Base-by-base conservation (phyloP, 2,888 invertebrate species). In the Hartigia nigra region DNA sequence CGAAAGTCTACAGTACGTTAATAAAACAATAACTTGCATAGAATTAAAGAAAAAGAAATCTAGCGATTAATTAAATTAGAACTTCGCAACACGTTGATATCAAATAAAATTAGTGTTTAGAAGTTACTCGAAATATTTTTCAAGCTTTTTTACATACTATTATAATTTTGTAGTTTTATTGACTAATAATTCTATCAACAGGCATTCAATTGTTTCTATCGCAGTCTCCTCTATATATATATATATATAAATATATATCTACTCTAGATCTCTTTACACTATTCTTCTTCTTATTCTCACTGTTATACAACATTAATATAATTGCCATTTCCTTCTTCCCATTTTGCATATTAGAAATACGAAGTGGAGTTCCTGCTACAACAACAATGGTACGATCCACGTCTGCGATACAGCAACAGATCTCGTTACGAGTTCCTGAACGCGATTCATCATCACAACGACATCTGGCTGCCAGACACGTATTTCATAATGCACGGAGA, bases 401-500 rank as follows among this genome's bases (percentile, higher is more conserved):
- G 98, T 84, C 93, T 98, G 87, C 95, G 95, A 86, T 97, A 97
- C 93, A 96, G 96, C 89, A 97, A 97, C 92, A 96, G 96, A 92
- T 97, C 96, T 86, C 95, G 95, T 89, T 97, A 96, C 93, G 96
- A 96, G 90, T 97, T 95, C 92, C 94, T 98, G 88, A 98, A 98
- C 93, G 98, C 97, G 84, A 96, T 98, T 89, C 97, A 97, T 92
- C 98, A 98, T 92, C 96, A 97, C 94, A 95, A 96, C 91, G 95
- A 97, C 90, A 96, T 98, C 91, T 98, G 97, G 98, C 94, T 97
- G 88, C 98, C 98, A 82, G 98, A 98, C 93, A 98, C 97, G 80
- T 98, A 98, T 92, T 98, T 98, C 93, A 97, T 98, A 92, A 98
- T 98, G 96, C 98, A 98, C 92, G 98, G 98, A 83, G 98, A 98